Evolutionary conservation across 2,888 invertebrate genomes (phyloP).

Genomic region (Eupithecia insigniata): DNA sequence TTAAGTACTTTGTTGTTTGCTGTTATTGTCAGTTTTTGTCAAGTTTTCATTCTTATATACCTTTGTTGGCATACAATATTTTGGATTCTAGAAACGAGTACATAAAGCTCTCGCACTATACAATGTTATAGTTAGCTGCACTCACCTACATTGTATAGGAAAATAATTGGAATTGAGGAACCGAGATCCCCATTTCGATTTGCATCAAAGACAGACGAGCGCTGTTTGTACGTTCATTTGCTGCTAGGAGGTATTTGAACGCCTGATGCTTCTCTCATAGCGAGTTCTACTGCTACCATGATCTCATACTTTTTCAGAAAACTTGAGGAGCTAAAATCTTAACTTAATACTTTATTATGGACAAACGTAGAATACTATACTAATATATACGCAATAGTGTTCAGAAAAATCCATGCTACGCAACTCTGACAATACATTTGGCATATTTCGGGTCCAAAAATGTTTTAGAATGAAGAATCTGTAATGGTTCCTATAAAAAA

Average conservation of each 20-base stretch:
- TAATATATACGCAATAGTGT: no score
- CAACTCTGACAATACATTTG: not conserved
- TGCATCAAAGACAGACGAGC: not conserved
- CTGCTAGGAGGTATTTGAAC: slow-evolving; percentile 2
- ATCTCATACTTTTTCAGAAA: not conserved
- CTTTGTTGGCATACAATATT: no score
- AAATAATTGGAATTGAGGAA: not conserved
- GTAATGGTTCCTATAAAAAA: no score
- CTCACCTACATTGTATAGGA: not conserved
- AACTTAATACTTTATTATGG: not conserved
- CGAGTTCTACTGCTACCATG: not conserved
- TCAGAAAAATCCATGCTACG: no score
- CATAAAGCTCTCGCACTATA: no score
- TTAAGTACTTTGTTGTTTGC: not conserved
- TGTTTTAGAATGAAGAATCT: no score
- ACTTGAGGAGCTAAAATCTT: not conserved
- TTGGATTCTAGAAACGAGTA: no score
- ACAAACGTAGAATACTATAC: not conserved
- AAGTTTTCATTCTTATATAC: not conserved
- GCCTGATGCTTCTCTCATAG: not conserved
- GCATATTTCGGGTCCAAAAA: no score
- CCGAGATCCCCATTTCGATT: not conserved
- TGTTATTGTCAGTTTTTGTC: not conserved
- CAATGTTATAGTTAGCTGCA: not conserved
- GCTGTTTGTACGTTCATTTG: not conserved